Base-by-base conservation (phyloP, 2,797 vertebrate genomes). In the Acipenser transmontanus region DNA sequence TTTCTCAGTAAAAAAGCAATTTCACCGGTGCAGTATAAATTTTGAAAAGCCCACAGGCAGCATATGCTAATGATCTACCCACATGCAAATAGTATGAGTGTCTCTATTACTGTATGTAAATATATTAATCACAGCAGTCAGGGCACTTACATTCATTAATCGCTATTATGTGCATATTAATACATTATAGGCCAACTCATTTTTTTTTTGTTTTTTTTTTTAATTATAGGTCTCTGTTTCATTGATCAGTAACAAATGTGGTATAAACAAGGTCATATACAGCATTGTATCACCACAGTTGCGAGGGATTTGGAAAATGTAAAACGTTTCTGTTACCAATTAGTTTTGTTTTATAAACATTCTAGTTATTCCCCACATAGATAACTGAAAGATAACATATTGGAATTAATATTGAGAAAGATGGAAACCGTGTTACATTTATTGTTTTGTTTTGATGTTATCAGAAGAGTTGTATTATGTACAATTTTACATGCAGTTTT, bases 91-190 rank as follows among this genome's bases (percentile, higher is more conserved):
- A 67, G 7, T 12, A 48, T 34, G 59, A 59, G 7, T 47, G 59
- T 6, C 50, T 61, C 50, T 9, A 54, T 67, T 62, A 67, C 17
- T 5, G 11, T 61, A 50, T 61, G 66, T 62, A 67, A 67, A 67
- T 49, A 62, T 59, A 54, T 50, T 67, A 62, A 67, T 62, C 59
- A 62, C 66, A 7, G 59, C 12, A 67, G 51, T 6, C 1, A 59
- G 59, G 12, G 66, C 52, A 47, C 6, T 12, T 20, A 20, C 14
- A 61, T 47, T 61, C 13, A 61, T 61, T 61, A 61, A 61, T 61
- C 10, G 60, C 11, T 17, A 61, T 34, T 61, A 10, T 47, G n/a
- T 17, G 60, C 60, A 61, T 34, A 61, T 61, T 47, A 61, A 61
- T 61, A 17, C 34, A 6, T 7, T 61, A 34, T 34, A 61, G 14